A percentile compares a stretch with the other conserved stretches of the same genome.
Evolutionary conservation across 1,140 invertebrate species (phyloP).

Genomic region (Brachionus calyciflorus): DNA sequence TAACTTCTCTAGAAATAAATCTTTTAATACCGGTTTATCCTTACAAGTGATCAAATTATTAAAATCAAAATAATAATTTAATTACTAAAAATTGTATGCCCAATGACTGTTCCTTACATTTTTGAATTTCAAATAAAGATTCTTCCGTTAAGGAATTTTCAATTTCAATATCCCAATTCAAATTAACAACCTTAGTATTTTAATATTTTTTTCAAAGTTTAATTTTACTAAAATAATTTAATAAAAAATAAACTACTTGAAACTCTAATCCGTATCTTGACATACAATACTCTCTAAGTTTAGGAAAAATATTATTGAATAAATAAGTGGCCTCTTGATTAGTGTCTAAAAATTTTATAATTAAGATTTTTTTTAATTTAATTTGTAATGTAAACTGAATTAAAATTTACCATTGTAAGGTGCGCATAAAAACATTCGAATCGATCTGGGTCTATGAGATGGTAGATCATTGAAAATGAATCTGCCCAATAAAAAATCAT

Average conservation of each 20-base stretch:
- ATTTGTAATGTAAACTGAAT: background rate
- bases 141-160: background rate
- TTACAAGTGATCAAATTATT: background rate
- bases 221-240: background rate
- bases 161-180: slow-evolving; percentile 21
- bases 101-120: slow-evolving; percentile 9
- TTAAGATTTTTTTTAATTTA: background rate
- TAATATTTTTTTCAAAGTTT: background rate
- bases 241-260: slow-evolving; percentile 21
- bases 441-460: background rate
- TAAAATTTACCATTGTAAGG: slow-evolving; percentile 23
- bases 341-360: background rate
- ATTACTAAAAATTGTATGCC: slow-evolving; percentile 33
- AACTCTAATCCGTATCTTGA: slow-evolving; percentile 41
- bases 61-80: background rate
- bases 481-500: slow-evolving; percentile 28
- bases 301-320: background rate
- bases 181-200: slow-evolving; percentile 26
- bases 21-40: background rate
- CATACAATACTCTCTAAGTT: slow-evolving; percentile 27
- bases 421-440: slow-evolving; percentile 36
- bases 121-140: background rate
- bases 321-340: slow-evolving; percentile 7
- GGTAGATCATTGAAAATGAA: slow-evolving; percentile 1
- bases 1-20: background rate